Percentiles rank a stretch among this genome's conserved stretches.
phyloP scores from a whole-genome alignment of 2,797 vertebrate species.

The Falco novaeseelandiae region DNA sequence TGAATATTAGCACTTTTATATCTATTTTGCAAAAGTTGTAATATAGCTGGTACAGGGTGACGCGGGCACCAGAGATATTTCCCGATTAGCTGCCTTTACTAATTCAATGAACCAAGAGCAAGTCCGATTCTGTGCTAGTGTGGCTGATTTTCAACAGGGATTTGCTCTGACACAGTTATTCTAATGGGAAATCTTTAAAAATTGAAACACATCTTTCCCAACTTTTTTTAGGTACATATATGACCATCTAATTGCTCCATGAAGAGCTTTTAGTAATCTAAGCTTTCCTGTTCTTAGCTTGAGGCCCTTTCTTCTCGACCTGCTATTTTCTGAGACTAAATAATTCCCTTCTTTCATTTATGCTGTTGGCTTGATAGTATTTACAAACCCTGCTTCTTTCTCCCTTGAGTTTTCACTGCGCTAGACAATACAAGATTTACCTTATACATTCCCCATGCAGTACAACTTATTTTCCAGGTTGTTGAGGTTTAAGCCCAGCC shows the following conservation, averaged over 20 bases:
- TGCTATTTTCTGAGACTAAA: background rate
- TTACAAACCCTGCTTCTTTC: background rate
- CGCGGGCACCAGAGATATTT: background rate
- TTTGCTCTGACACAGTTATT: background rate
- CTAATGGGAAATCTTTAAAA: background rate
- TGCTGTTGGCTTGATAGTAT: background rate
- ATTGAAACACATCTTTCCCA: background rate
- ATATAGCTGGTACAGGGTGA: background rate
- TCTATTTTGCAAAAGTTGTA: background rate
- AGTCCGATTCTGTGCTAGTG: background rate
- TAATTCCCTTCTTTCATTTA: conserved; percentile 17
- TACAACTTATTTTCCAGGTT: background rate
- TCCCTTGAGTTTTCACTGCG: background rate
- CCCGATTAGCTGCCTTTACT: background rate
- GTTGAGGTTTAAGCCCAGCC: background rate
- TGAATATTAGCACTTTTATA: background rate
- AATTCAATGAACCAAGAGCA: background rate
- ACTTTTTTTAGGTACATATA: background rate
- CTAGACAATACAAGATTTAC: background rate
- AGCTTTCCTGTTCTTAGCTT: background rate
- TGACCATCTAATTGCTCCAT: background rate
- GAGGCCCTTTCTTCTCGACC: background rate
- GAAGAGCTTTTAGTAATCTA: background rate
- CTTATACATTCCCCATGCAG: background rate
- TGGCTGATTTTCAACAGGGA: background rate